These are phyloP conservation scores for Tachina lurida DNA, from an alignment of 2,888 invertebrate species.

Conservation along the genomic window DNA sequence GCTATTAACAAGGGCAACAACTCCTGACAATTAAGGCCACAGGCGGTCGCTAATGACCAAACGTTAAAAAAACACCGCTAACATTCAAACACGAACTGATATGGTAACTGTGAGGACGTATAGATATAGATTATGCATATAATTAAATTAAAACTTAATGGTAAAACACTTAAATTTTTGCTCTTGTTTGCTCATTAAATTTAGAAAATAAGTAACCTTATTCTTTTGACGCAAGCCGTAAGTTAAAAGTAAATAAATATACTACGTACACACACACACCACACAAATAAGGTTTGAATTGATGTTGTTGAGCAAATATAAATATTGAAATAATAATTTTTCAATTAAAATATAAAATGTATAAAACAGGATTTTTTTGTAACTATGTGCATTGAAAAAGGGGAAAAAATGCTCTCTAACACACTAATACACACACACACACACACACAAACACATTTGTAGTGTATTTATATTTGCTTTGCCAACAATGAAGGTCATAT, in stretches of 20 bases:
- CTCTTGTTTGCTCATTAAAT: neutral
- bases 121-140: too few relatives aligned
- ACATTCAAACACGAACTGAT: neutral
- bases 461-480: constrained; percentile 34
- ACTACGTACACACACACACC: neutral
- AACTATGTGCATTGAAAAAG: neutral
- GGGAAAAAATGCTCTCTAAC: neutral
- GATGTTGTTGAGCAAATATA: constrained; percentile 60
- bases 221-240: neutral
- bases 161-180: too few relatives aligned
- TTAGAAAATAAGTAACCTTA: neutral
- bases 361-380: neutral
- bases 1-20: constrained; percentile 61
- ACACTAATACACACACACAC: neutral
- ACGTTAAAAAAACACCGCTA: constrained; percentile 4
- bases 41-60: constrained; percentile 41
- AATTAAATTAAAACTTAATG: too few relatives aligned
- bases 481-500: constrained; percentile 62
- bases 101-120: neutral
- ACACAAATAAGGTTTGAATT: constrained; percentile 11
- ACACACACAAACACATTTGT: neutral
- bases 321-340: constrained; percentile 76
- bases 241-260: constrained; percentile 39
- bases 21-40: constrained; percentile 59
- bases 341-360: constrained; percentile 73